Evolutionary conservation across 2,888 invertebrate species (phyloP).

Genomic region (Zaprionus bogoriensis): DNA sequence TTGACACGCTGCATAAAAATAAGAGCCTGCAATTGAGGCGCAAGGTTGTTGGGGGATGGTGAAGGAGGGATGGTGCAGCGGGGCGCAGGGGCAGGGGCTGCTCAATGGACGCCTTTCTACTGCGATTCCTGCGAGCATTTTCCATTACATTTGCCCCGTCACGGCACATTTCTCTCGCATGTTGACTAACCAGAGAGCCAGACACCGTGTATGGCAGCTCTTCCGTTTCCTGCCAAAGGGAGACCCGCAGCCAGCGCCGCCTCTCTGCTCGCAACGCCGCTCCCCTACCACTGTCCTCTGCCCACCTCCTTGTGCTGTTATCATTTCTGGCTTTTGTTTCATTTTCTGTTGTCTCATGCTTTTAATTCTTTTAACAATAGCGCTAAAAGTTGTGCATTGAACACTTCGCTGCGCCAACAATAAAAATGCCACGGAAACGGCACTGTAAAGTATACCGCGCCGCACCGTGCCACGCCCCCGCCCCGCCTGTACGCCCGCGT

Average conservation of each 20-base stretch:
- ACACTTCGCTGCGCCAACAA: constrained; percentile 71
- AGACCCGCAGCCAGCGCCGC: not conserved
- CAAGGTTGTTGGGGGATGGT: not conserved
- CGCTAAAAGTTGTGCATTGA: constrained; percentile 76
- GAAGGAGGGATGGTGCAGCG: not conserved
- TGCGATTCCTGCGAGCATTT: constrained; percentile 50
- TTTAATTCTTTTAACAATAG: constrained; percentile 76
- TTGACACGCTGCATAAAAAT: constrained; percentile 70
- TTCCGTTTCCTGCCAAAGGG: constrained; percentile 56
- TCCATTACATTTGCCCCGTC: constrained; percentile 73
- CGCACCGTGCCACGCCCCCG: constrained; percentile 8
- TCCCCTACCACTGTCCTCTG: no score
- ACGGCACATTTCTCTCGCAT: constrained; percentile 72
- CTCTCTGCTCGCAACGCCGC: not conserved
- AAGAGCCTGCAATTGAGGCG: constrained; percentile 45
- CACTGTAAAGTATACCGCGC: constrained; percentile 62
- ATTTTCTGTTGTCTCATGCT: constrained; percentile 58
- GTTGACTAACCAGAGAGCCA: constrained; percentile 52
- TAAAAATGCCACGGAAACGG: constrained; percentile 65
- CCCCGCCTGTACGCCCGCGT: constrained; percentile 18
- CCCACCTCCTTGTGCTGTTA: constrained; percentile 53
- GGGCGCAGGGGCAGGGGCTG: not conserved
- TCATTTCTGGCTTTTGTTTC: constrained; percentile 73
- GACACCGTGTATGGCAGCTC: constrained; percentile 34
- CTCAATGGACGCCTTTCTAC: constrained; percentile 10